Evolutionary conservation across 2,113 vertebrate genomes (phyloP), one percentile per base, ranked within the genome.

Genomic region (Gopherus evgoodei): DNA sequence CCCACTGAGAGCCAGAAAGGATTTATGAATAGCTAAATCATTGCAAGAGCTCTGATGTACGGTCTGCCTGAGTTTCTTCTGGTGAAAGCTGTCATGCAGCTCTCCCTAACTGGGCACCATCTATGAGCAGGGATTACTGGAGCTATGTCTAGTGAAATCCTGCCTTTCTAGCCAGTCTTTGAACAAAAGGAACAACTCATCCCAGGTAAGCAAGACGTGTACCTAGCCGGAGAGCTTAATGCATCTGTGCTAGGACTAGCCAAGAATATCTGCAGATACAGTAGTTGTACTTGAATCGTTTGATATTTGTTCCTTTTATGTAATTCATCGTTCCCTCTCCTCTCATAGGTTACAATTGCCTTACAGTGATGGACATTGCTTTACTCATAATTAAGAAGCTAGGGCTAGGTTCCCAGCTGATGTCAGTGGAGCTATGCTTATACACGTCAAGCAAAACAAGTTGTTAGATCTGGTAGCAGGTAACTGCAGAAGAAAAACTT

Each of bases 1-100:
- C 62, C 56, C 27, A 38, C 83, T 91, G 81, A 3, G 19, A 79
- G 12, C 42, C 75, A 85, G 79, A 76, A 94, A 90, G 31, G 29
- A 1, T 50, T 14, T 83, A 47, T 84, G 79, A 84, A 57, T 84
- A 13, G 2, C 81, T 90, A 65, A 47, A 88, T 47, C n/a, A 22
- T 72, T 91, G 81, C 52, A 94, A 84, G 91, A 92, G 75, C 12
- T 54, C 31, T 5, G 17, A 5, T 81, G 24, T 53, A 0, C 0
- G 81, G 69, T 29, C 92, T 81, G 49, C 65, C 49, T 12, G 3
- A 17, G 27, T 8, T 94, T 82, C 56, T 78, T 38, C 12, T n/a
- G 42, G 31, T 93, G 38, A 59, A 81, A 25, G 53, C 76, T 24
- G 83, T 87, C 59, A 31, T 3, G 29, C 59, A 62, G 29, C 59